Evolutionary conservation across 2,113 vertebrate genomes (phyloP), one percentile per base, ranked within the genome.

Genomic region (Peucedramus taeniatus): DNA sequence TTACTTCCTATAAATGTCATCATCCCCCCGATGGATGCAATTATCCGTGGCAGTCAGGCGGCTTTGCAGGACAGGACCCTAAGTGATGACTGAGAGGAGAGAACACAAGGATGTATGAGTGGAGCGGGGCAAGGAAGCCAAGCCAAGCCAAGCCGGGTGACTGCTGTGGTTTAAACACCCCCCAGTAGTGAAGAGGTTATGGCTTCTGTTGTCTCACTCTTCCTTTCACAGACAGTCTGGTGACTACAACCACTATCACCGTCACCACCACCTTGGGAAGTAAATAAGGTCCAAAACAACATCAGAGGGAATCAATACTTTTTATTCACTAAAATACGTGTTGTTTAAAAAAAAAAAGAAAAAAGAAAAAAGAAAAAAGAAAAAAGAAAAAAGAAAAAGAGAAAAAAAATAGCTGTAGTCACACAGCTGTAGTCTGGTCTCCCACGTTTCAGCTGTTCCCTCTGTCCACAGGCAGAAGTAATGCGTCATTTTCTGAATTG

Each of bases 371-470:
- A 10, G 6, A 9, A 6, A 19, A 5, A 11, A 56, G 13, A 13
- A 57, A 90, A 94, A 21, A 11, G 6, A 5, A 19, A 8, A 3
- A 9, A 2, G n/a, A n/a, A n/a, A n/a, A n/a, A n/a, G n/a, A n/a
- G n/a, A 6, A 8, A 6, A 8, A 75, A 33, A 23, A 75, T 93
- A 94, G 54, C 94, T 94, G 90, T 78, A 96, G 94, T 96, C 96
- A 97, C 95, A 96, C 97, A 97, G 96, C 96, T 97, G 96, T 94
- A 97, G 96, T 97, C 96, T 97, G 90, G 97, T 96, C 93, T 96
- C 96, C 96, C 96, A 97, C 96, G 66, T 96, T 91, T 97, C 97
- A 97, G 96, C 97, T 97, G 97, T 97, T 97, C 95, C 64, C 94
- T 96, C 95, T 93, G 96, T 96, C 96, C 97, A 94, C 92, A 92